These are phyloP conservation scores for Leucophenga maculata DNA, from an alignment of 2,888 invertebrate species.

Conservation along the genomic window DNA sequence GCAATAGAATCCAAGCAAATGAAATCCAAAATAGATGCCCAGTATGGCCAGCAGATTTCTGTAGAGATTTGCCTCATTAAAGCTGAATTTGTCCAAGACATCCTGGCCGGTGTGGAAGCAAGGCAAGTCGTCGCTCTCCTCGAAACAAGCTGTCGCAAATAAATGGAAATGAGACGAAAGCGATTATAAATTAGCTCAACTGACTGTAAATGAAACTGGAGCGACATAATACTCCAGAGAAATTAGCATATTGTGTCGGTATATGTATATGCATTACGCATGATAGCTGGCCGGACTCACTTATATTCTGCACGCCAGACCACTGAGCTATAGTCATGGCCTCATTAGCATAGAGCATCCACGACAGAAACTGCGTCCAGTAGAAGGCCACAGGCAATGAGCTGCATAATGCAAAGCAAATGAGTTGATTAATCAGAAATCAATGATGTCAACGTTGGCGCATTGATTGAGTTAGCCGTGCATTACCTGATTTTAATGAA, in stretches of 20 bases:
- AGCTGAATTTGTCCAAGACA: slow-evolving; percentile 83
- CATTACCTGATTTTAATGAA: slow-evolving; percentile 85
- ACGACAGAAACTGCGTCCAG: slow-evolving; percentile 87
- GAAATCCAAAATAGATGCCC: slow-evolving; percentile 79
- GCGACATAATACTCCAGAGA: slow-evolving; percentile 14
- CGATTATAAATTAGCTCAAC: background rate
- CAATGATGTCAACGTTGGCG: background rate
- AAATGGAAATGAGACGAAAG: slow-evolving; percentile 25
- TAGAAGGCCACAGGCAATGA: slow-evolving; percentile 80
- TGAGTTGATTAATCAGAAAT: background rate
- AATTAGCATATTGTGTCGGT: background rate
- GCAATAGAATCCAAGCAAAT: slow-evolving; percentile 80
- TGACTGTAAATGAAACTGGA: background rate
- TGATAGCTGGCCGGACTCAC: slow-evolving; percentile 52
- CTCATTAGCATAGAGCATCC: slow-evolving; percentile 91
- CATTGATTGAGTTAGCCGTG: background rate
- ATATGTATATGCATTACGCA: background rate
- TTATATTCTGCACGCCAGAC: slow-evolving; percentile 77
- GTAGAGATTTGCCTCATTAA: slow-evolving; percentile 77
- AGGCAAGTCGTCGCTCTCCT: slow-evolving; percentile 76
- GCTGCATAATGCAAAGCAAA: slow-evolving; percentile 70
- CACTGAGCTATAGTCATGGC: slow-evolving; percentile 87
- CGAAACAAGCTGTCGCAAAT: slow-evolving; percentile 76
- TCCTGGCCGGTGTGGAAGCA: slow-evolving; percentile 82
- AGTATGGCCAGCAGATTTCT: slow-evolving; percentile 79